phyloP scores from a whole-genome alignment of 1,140 invertebrate species.

The Paracyclopina nana region DNA sequence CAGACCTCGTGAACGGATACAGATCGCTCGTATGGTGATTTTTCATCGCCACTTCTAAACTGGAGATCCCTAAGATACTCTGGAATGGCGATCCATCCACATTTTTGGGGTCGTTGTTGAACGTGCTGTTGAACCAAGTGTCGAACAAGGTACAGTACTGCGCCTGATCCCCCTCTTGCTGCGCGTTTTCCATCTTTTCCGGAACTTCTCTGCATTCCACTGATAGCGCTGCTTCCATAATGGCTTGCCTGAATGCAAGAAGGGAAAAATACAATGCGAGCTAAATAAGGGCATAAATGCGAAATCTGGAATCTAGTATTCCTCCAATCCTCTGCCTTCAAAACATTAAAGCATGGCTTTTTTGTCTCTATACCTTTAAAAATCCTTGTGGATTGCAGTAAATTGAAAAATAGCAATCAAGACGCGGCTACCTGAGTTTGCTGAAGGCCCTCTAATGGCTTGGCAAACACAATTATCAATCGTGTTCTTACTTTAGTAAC shows the following conservation, averaged over 20 bases:
- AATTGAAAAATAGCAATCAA: too few relatives aligned
- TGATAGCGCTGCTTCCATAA: not conserved
- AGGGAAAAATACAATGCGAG: not conserved
- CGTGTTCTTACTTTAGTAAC: not conserved
- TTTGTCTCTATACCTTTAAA: too few relatives aligned
- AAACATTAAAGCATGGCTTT: too few relatives aligned
- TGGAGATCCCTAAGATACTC: not conserved
- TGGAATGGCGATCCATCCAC: constrained; percentile 3
- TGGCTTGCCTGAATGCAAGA: not conserved
- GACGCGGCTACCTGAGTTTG: too few relatives aligned
- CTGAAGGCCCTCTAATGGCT: too few relatives aligned
- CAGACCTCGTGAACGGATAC: not conserved
- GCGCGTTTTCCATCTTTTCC: not conserved
- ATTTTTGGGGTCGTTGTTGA: not conserved
- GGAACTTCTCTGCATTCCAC: not conserved
- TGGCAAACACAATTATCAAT: too few relatives aligned
- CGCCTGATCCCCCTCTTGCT: too few relatives aligned
- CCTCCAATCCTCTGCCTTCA: too few relatives aligned
- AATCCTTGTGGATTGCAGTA: too few relatives aligned
- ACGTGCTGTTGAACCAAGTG: not conserved
- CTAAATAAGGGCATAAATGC: not conserved
- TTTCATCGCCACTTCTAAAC: constrained; percentile 6
- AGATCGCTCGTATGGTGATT: not conserved
- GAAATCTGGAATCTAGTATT: too few relatives aligned
- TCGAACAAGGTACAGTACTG: not conserved